Percentiles rank a stretch among this genome's conserved stretches.
Conservation (phyloP, 2,113 vertebrate genomes). For the Psittacus erithacus region DNA sequence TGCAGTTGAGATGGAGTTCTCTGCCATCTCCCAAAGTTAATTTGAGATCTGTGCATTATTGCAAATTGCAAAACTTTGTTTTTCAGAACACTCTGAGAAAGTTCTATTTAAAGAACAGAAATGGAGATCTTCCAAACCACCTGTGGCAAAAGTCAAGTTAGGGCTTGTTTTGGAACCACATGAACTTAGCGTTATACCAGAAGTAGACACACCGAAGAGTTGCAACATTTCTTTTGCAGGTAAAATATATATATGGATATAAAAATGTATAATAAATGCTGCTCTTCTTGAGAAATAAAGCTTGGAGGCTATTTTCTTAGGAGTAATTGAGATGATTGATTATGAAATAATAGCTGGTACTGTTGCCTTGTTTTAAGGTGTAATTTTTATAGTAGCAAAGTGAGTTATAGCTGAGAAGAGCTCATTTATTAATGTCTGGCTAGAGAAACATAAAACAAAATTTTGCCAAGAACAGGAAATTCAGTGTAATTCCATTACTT, state of each 20-base stretch:
- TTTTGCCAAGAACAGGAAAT: neutral
- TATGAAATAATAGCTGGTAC: neutral
- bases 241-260: constrained; percentile 2
- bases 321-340: neutral
- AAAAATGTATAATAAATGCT: neutral
- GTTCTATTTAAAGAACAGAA: constrained; percentile 16
- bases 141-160: constrained; percentile 79
- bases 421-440: neutral
- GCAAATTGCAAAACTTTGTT: neutral
- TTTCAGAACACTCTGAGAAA: constrained; percentile 52
- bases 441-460: neutral
- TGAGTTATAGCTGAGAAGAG: neutral
- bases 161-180: constrained; percentile 81
- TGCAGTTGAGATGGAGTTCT: neutral
- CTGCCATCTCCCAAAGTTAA: neutral
- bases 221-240: constrained; percentile 74
- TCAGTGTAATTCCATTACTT: neutral
- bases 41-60: neutral
- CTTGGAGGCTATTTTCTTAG: neutral
- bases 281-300: neutral
- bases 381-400: neutral
- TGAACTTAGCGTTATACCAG: constrained; percentile 91
- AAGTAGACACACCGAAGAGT: constrained; percentile 82
- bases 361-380: neutral
- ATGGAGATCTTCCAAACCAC: constrained; percentile 77